phyloP scores from a whole-genome alignment of 2,113 vertebrate genomes.

The Pogona vitticeps region DNA sequence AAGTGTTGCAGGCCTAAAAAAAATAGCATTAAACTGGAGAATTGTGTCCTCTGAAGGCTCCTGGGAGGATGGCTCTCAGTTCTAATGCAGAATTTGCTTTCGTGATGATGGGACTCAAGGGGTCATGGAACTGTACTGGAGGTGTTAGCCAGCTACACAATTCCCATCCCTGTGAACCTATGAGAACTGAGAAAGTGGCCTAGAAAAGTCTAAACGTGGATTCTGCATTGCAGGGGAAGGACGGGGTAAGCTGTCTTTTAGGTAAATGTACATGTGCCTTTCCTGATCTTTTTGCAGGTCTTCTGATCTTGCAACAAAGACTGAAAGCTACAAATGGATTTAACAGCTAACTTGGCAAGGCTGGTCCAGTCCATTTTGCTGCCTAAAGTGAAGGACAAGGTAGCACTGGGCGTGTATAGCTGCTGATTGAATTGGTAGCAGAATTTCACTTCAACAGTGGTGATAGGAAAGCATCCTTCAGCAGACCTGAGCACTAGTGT shows the following conservation, averaged over 20 bases:
- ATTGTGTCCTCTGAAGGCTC: too few species aligned
- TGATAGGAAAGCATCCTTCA: neutral
- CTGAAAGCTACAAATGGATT: neutral
- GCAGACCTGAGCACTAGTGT: neutral
- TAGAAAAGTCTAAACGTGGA: neutral
- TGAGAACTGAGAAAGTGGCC: neutral
- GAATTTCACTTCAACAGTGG: neutral
- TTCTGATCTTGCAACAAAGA: neutral
- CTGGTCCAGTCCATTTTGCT: neutral
- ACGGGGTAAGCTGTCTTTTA: neutral
- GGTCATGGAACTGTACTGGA: too few species aligned
- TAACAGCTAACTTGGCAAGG: too few species aligned
- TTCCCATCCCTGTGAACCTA: too few species aligned
- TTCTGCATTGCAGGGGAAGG: too few species aligned
- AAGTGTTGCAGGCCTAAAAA: too few species aligned
- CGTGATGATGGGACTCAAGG: too few species aligned
- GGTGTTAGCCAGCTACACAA: too few species aligned
- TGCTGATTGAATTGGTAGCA: neutral
- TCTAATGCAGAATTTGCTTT: too few species aligned
- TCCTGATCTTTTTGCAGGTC: neutral
- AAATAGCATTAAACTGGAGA: too few species aligned
- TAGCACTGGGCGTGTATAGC: neutral
- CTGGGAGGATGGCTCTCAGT: too few species aligned
- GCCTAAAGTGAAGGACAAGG: neutral
- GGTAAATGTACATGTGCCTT: too few species aligned